phyloP scores from a whole-genome alignment of 2,888 invertebrate genomes.

The Eueremaeus valkanovi region DNA sequence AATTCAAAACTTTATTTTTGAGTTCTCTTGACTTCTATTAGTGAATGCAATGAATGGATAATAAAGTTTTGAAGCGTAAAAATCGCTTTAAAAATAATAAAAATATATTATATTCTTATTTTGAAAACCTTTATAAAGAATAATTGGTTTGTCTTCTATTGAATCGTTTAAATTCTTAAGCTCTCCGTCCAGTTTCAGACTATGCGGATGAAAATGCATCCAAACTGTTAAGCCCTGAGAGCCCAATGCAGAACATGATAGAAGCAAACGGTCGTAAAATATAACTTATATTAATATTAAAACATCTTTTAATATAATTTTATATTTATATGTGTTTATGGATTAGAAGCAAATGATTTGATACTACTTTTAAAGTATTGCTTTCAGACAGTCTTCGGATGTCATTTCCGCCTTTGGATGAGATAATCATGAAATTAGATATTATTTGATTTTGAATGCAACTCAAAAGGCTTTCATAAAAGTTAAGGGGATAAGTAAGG shows the following conservation, averaged over 20 bases:
- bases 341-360: not conserved
- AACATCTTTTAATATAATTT: not conserved
- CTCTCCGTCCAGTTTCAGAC: conserved; percentile 55
- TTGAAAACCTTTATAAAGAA: conserved; percentile 55
- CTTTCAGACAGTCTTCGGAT: conserved; percentile 8
- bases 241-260: not conserved
- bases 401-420: not conserved
- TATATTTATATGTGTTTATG: not conserved
- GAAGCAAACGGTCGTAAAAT: conserved; percentile 47
- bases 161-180: conserved; percentile 53
- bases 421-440: not conserved
- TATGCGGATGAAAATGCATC: conserved; percentile 58
- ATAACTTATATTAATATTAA: conserved; percentile 50
- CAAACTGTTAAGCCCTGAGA: conserved; percentile 54
- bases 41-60: too few relatives aligned
- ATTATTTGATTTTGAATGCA: too few relatives aligned
- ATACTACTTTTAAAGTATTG: conserved; percentile 13
- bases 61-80: not conserved
- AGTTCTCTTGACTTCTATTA: too few relatives aligned
- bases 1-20: not conserved
- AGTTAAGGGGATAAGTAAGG: too few relatives aligned
- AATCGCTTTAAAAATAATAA: not conserved
- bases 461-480: too few relatives aligned
- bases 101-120: too few relatives aligned
- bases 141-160: conserved; percentile 50